Conservation (phyloP, 2,888 invertebrate species). For the Zaprionus lineosus region DNA sequence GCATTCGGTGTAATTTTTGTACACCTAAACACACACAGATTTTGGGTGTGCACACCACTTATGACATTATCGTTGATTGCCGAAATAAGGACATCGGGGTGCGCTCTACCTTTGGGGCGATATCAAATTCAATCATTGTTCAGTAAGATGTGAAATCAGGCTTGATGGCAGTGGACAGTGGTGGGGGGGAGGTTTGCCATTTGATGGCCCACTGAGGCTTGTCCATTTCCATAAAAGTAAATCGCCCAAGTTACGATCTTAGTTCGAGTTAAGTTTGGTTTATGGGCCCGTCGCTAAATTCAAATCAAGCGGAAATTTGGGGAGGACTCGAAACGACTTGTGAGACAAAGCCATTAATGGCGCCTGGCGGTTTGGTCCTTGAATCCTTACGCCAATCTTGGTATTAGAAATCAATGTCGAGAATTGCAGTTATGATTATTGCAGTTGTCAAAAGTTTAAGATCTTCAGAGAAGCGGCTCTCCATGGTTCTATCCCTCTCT, state of each 20-base stretch:
- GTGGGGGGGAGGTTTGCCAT: neutral
- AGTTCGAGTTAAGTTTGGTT: conserved; percentile 37
- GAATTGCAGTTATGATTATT: conserved; percentile 74
- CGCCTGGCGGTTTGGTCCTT: conserved; percentile 37
- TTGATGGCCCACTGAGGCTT: conserved; percentile 61
- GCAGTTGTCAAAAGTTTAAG: conserved; percentile 68
- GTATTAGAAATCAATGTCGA: conserved; percentile 68
- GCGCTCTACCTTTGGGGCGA: conserved; percentile 25
- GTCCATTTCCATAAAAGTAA: conserved; percentile 57
- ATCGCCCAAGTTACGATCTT: conserved; percentile 43
- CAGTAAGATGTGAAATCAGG: too few species aligned
- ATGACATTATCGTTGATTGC: conserved; percentile 31
- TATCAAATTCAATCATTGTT: too few species aligned
- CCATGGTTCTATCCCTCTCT: too few species aligned
- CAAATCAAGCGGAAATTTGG: conserved; percentile 66
- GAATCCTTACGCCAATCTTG: conserved; percentile 61
- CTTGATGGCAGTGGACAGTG: too few species aligned
- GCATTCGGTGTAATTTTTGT: conserved; percentile 21
- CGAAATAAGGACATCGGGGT: conserved; percentile 1
- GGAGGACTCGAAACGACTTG: conserved; percentile 50
- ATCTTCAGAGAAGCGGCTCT: conserved; percentile 5
- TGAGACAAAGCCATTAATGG: conserved; percentile 72
- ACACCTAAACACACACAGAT: conserved; percentile 59
- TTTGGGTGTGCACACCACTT: conserved; percentile 22
- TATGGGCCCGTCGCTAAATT: conserved; percentile 52